A percentile compares a stretch with the other conserved stretches of the same genome.
Conservation (phyloP, 2,888 invertebrate species). For the Ophonus ardosiacus region DNA sequence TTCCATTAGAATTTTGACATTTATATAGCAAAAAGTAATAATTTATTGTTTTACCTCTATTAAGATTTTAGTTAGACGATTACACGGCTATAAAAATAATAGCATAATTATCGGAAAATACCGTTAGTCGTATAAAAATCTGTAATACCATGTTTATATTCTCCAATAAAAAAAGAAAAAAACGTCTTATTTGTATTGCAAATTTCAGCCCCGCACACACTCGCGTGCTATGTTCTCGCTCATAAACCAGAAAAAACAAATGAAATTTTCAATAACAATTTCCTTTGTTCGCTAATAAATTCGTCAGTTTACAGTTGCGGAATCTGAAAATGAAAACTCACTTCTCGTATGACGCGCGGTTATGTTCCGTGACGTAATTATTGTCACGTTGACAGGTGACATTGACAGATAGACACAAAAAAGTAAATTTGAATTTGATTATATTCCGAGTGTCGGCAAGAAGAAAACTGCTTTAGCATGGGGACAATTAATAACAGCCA, state of each 20-base stretch:
- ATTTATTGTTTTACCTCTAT: no score
- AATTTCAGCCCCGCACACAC: slow-evolving; percentile 3
- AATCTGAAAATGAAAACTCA: slow-evolving; percentile 39
- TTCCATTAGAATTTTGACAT: no score
- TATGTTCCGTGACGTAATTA: slow-evolving; percentile 63
- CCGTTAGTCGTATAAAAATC: not conserved
- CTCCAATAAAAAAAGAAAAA: slow-evolving; percentile 1
- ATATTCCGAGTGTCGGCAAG: slow-evolving; percentile 58
- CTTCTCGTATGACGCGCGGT: slow-evolving; percentile 10
- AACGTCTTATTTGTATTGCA: slow-evolving; percentile 34
- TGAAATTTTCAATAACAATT: slow-evolving; percentile 51
- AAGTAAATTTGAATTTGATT: slow-evolving; percentile 66
- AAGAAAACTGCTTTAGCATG: slow-evolving; percentile 38
- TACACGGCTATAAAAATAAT: not conserved
- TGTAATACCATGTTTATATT: not conserved
- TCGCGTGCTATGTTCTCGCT: slow-evolving; percentile 7
- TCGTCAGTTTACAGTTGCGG: slow-evolving; percentile 12
- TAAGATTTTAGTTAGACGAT: no score
- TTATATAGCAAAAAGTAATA: no score
- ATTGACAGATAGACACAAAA: slow-evolving; percentile 65
- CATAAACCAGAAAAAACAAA: slow-evolving; percentile 31
- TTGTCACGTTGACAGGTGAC: slow-evolving; percentile 62
- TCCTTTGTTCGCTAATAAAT: slow-evolving; percentile 43
- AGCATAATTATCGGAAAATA: not conserved
- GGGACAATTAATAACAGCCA: slow-evolving; percentile 53